phyloP scores from a whole-genome alignment of 2,888 invertebrate genomes.

The Tetragonula carbonaria region DNA sequence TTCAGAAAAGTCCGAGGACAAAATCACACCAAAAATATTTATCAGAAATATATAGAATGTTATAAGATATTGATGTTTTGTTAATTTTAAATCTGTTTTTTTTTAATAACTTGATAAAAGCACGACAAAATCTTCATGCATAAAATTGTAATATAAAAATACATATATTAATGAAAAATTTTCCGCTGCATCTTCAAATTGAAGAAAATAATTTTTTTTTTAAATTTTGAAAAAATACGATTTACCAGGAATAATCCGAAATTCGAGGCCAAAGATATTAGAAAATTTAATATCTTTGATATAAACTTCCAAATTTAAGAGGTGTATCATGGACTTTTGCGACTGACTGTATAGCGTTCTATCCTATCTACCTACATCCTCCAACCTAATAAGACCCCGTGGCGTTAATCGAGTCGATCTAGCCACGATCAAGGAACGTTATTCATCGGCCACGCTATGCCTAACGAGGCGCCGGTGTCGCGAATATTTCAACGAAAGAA shows the following conservation, averaged over 20 bases:
- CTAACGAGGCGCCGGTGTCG: conserved; percentile 56
- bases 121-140: too few relatives aligned
- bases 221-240: neutral
- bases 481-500: conserved; percentile 64
- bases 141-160: neutral
- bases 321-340: neutral
- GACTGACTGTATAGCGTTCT: neutral
- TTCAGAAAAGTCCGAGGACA: neutral
- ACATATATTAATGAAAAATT: neutral
- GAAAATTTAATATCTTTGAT: neutral
- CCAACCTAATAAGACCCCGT: conserved; percentile 37
- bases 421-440: conserved; percentile 28
- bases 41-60: neutral
- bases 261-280: neutral
- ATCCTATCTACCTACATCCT: conserved; percentile 5
- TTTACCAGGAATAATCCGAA: neutral
- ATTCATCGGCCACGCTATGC: conserved; percentile 3
- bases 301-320: neutral
- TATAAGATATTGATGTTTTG: neutral
- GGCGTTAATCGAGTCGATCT: conserved; percentile 36
- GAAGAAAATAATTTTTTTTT: neutral
- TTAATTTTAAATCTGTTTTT: neutral
- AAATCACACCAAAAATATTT: neutral
- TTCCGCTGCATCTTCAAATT: neutral
- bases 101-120: too few relatives aligned